Evolutionary conservation across 1,140 invertebrate genomes (phyloP), one percentile per base, ranked within the genome.

Genomic region (Bombus turneri): DNA sequence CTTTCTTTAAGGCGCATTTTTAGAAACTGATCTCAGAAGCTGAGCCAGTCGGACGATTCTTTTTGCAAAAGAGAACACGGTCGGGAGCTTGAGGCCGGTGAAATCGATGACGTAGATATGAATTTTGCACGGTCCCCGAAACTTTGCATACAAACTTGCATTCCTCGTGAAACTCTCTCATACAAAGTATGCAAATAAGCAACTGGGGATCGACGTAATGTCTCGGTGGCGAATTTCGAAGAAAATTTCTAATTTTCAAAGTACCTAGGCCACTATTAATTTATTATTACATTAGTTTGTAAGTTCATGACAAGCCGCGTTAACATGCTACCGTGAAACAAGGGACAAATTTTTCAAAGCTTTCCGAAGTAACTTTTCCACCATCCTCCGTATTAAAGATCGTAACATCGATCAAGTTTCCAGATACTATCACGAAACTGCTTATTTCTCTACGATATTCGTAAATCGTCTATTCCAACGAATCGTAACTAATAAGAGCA

Each of bases 91-190:
- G n/a, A 31, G 12, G 0, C n/a, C 28, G 8, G 15, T 25, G 59
- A 18, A 72, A 81, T 81, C 68, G 69, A 81, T 81, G 80, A 73
- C 68, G 39, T 28, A 22, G 39, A 64, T 73, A 81, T 73, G 80
- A 72, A 81, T 81, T 81, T 81, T 62, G 57, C 43, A 82, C 31
- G 28, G 31, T 74, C 22, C 41, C 22, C 15, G 71, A 74, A 62
- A 62, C 66, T 81, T 73, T 73, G 47, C 80, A 62, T 81, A 43
- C 68, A 73, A 81, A 81, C 47, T 62, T 43, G 53, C 37, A 57
- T 73, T 57, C n/a, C 43, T 2, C 25, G 37, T 1, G n/a, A 81
- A 57, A 73, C 53, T 34, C 37, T 18, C 47, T 28, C 25, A 22
- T n/a, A 25, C 41, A 12, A 25, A 41, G 37, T 39, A 81, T 81